These are phyloP conservation scores for Spodoptera litura DNA, from an alignment of 1,140 invertebrate species.

Conservation along the genomic window DNA sequence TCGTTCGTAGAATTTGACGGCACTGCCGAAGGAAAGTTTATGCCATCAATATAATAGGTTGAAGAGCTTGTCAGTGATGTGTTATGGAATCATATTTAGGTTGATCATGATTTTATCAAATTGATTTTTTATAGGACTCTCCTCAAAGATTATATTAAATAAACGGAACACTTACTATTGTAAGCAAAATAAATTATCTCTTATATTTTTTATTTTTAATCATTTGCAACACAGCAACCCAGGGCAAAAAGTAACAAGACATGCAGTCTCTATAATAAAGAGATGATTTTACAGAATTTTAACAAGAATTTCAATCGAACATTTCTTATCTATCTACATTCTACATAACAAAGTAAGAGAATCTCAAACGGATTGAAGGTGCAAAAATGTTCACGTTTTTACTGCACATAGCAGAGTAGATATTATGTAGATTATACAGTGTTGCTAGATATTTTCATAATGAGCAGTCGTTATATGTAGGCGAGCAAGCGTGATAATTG, in stretches of 20 bases:
- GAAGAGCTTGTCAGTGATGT: conserved; percentile 42
- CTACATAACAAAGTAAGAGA: conserved; percentile 4
- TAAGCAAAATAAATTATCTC: too few species aligned
- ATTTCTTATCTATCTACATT: not conserved
- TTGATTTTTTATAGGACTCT: too few species aligned
- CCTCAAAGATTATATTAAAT: too few species aligned
- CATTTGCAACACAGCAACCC: too few species aligned
- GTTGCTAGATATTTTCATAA: conserved; percentile 53
- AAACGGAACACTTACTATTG: too few species aligned
- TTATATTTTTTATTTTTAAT: too few species aligned
- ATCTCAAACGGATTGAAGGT: conserved; percentile 8
- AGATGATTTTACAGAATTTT: not conserved
- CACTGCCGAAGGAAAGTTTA: conserved; percentile 67
- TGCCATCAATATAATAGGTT: conserved; percentile 66
- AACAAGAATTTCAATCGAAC: not conserved
- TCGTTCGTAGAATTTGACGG: conserved; percentile 71
- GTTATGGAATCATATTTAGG: conserved; percentile 7
- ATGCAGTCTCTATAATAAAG: too few species aligned
- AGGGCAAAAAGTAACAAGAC: too few species aligned
- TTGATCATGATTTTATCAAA: too few species aligned
- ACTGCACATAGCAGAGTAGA: conserved; percentile 4
- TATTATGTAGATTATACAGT: conserved; percentile 40
- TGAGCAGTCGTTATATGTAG: conserved; percentile 52
- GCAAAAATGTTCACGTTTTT: conserved; percentile 28
- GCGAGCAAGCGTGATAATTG: conserved; percentile 66